phyloP scores from a whole-genome alignment of 2,113 vertebrate genomes.

The Mellivora capensis region DNA sequence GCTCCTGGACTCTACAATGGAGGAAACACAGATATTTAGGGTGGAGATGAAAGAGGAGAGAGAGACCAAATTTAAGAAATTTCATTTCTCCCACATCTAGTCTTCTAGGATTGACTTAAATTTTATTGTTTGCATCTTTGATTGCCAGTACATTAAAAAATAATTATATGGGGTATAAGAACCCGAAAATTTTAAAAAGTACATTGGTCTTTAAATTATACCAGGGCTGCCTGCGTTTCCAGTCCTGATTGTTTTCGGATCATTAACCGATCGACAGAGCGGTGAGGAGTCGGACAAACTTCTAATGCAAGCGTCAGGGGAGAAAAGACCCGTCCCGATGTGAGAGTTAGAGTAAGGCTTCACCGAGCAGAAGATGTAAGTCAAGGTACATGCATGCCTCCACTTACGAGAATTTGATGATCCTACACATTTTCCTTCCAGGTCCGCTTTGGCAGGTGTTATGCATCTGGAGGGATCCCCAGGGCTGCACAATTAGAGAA shows the following conservation, averaged over 20 bases:
- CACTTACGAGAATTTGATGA: not conserved
- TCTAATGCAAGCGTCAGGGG: not conserved
- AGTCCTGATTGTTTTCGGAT: not conserved
- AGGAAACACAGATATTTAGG: not conserved
- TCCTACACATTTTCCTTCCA: not conserved
- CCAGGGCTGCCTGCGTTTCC: not conserved
- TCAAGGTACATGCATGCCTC: accelerated
- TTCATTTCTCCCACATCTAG: not conserved
- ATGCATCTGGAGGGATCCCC: accelerated
- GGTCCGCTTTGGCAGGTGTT: not conserved
- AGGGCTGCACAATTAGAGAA: not conserved
- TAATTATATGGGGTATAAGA: not conserved
- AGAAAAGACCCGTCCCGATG: not conserved
- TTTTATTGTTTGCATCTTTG: not conserved
- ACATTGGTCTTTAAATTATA: not conserved
- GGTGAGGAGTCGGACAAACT: no score
- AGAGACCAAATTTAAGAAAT: not conserved
- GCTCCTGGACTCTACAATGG: not conserved
- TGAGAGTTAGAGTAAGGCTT: not conserved
- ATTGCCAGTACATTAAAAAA: slow-evolving; percentile 8
- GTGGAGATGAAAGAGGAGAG: not conserved
- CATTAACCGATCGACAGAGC: not conserved
- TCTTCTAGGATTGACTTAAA: not conserved
- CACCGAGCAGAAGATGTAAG: not conserved
- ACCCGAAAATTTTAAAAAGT: not conserved